Percentiles rank a stretch among this genome's conserved stretches.
Evolutionary conservation across 1,140 invertebrate genomes (phyloP).

Genomic region (Uloborus diversus): DNA sequence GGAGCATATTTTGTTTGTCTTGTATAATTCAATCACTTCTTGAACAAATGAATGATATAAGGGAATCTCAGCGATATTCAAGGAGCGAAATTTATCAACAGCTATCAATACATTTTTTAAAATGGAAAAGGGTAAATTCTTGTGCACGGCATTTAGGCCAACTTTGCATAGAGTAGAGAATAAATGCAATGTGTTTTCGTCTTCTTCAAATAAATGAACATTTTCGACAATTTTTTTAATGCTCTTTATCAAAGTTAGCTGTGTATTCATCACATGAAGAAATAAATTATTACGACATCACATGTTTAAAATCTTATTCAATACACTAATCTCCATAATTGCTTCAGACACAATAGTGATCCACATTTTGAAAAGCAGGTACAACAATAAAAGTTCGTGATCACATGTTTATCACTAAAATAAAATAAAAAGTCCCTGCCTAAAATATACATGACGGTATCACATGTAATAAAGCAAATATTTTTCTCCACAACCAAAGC

Average conservation of each 20-base stretch:
- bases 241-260: constrained; percentile 11
- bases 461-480: too few relatives aligned
- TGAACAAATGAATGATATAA: neutral
- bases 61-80: neutral
- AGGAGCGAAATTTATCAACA: neutral
- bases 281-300: too few relatives aligned
- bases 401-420: too few relatives aligned
- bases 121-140: neutral
- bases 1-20: neutral
- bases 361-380: too few relatives aligned
- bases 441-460: too few relatives aligned
- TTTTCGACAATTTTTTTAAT: constrained; percentile 26
- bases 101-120: constrained; percentile 2
- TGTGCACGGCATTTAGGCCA: constrained; percentile 9
- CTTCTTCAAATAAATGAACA: neutral
- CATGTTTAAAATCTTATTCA: too few relatives aligned
- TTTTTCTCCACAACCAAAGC: too few relatives aligned
- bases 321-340: too few relatives aligned
- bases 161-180: constrained; percentile 19
- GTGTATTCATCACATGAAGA: too few relatives aligned
- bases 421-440: too few relatives aligned
- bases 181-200: neutral
- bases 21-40: constrained; percentile 1
- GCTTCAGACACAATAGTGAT: too few relatives aligned
- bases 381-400: too few relatives aligned